Conservation (phyloP, 2,113 vertebrate genomes). For the Nothobranchius furzeri region DNA sequence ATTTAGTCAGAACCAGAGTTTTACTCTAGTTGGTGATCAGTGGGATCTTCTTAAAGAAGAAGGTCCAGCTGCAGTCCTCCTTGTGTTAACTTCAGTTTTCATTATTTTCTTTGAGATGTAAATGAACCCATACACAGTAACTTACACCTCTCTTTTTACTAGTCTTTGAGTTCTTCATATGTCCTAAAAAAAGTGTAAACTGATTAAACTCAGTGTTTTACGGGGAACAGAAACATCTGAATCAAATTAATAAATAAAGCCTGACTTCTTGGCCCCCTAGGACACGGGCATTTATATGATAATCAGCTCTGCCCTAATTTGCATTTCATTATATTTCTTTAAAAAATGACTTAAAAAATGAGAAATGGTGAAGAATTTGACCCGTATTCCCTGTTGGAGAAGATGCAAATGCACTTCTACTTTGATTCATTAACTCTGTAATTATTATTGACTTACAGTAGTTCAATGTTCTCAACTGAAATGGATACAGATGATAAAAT, state of each 20-base stretch:
- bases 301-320: constrained; percentile 80
- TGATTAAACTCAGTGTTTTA: constrained; percentile 74
- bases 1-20: no score
- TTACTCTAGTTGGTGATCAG: no score
- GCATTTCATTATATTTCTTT: constrained; percentile 79
- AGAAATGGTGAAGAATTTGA: constrained; percentile 40
- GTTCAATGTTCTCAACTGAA: not conserved
- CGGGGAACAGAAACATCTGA: constrained; percentile 59
- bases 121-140: constrained; percentile 17
- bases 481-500: no score
- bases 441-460: constrained; percentile 2
- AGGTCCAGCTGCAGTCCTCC: no score
- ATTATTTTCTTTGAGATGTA: no score
- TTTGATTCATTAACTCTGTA: constrained; percentile 25
- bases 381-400: constrained; percentile 17
- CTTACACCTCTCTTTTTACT: constrained; percentile 6
- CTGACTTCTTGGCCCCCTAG: constrained; percentile 58
- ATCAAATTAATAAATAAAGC: constrained; percentile 78
- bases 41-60: no score
- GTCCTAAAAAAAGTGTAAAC: constrained; percentile 69
- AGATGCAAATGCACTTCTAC: constrained; percentile 21
- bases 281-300: constrained; percentile 79
- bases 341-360: constrained; percentile 70
- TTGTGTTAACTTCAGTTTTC: no score
- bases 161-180: constrained; percentile 60